These are phyloP conservation scores for Drosophila punjabiensis DNA, from an alignment of 1,140 invertebrate species.

Conservation along the genomic window DNA sequence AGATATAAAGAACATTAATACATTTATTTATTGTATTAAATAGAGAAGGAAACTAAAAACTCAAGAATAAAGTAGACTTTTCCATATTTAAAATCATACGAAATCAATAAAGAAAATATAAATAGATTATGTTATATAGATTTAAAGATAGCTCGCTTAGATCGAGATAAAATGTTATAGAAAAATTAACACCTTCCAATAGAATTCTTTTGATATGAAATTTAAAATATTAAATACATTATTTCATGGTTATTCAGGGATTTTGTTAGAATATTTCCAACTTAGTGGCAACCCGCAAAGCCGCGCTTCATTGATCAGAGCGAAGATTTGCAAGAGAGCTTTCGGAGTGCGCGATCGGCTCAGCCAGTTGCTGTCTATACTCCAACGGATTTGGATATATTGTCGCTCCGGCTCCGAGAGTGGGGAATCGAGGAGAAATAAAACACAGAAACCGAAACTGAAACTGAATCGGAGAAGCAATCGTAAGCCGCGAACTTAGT, in stretches of 20 bases:
- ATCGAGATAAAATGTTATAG: not conserved
- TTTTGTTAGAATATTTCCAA: not conserved
- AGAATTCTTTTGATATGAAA: not conserved
- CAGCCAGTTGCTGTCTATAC: constrained; percentile 70
- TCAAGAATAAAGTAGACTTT: not conserved
- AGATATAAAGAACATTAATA: not conserved
- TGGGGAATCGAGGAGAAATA: constrained; percentile 30
- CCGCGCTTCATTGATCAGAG: constrained; percentile 74
- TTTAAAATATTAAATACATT: not conserved
- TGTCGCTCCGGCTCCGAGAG: constrained; percentile 38
- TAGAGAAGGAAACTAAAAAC: too few species aligned
- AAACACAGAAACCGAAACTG: constrained; percentile 32
- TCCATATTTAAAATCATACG: not conserved
- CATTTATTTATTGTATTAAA: too few species aligned
- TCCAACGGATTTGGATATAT: constrained; percentile 76
- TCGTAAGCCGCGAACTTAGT: constrained; percentile 49
- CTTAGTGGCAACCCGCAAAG: constrained; percentile 63
- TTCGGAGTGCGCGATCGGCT: constrained; percentile 58
- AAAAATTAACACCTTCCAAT: fast-evolving
- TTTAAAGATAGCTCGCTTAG: not conserved
- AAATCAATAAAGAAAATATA: not conserved
- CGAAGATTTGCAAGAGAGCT: constrained; percentile 36
- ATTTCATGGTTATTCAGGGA: not conserved
- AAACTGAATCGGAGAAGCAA: constrained; percentile 26
- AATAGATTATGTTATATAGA: not conserved